These are phyloP conservation scores for Cladopsammia gracilis DNA, from an alignment of 64 coral and sea anemone genomes.

Conservation along the genomic window DNA sequence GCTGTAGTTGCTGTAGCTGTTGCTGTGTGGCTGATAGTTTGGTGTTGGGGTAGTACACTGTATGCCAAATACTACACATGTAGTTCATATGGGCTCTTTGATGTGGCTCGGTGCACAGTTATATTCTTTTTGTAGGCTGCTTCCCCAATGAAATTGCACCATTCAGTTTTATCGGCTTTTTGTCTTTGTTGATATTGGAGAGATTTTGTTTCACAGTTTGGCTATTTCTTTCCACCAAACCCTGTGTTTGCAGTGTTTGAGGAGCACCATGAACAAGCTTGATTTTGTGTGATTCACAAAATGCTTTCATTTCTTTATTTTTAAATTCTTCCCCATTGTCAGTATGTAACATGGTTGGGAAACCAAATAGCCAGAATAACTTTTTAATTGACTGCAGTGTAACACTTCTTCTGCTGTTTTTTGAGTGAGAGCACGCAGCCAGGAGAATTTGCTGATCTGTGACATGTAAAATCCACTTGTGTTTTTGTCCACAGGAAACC, in stretches of 20 bases:
- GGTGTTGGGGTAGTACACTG: no score
- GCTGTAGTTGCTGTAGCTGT: not conserved
- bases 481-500: no score
- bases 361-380: not conserved
- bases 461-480: no score
- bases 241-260: not conserved
- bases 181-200: not conserved
- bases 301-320: constrained; percentile 8
- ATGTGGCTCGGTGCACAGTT: constrained; percentile 1
- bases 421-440: no score
- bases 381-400: not conserved
- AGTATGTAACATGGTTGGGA: constrained; percentile 22
- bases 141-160: not conserved
- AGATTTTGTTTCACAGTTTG: not conserved
- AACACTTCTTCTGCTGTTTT: no score
- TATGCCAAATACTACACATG: not conserved
- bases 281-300: not conserved
- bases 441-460: no score
- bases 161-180: not conserved
- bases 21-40: not conserved
- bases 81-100: constrained; percentile 28
- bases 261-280: no score
- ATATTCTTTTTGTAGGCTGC: constrained; percentile 20
- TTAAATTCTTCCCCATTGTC: constrained; percentile 44
- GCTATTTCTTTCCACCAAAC: not conserved